Conservation (phyloP, 2,888 invertebrate genomes). For the Muschampia plurimacula region DNA sequence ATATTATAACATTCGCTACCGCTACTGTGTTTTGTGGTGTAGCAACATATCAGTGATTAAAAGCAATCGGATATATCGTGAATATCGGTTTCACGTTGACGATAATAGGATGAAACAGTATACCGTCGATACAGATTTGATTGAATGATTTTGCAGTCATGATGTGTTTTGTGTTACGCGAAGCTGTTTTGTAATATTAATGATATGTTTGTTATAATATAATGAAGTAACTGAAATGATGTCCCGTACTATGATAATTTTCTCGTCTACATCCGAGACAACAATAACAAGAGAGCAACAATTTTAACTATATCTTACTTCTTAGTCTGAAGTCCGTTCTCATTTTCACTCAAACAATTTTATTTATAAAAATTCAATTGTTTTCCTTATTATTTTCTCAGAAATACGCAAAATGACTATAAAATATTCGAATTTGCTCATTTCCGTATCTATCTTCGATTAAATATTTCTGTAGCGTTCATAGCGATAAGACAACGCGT, state of each 20-base stretch:
- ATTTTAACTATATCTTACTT: no score
- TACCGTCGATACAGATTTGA: slow-evolving; percentile 34
- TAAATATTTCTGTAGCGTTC: neutral
- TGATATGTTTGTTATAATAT: neutral
- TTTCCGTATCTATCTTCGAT: neutral
- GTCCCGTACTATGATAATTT: no score
- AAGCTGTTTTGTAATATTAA: slow-evolving; percentile 3
- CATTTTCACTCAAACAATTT: no score
- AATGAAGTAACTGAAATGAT: neutral
- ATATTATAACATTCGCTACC: neutral
- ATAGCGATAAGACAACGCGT: neutral
- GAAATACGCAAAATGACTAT: neutral
- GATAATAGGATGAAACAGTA: slow-evolving; percentile 38
- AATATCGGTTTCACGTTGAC: slow-evolving; percentile 34
- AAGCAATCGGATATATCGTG: slow-evolving; percentile 32
- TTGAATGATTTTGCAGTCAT: slow-evolving; percentile 29
- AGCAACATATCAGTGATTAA: slow-evolving; percentile 28
- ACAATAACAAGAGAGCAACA: neutral
- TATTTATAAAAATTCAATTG: neutral
- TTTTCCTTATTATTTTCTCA: neutral
- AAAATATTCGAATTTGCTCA: neutral
- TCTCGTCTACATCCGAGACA: no score
- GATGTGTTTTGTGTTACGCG: neutral
- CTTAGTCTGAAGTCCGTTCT: no score
- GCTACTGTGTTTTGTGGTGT: slow-evolving; percentile 38